Base-by-base conservation (phyloP, 2,113 vertebrate species). In the Tragelaphus scriptus region DNA sequence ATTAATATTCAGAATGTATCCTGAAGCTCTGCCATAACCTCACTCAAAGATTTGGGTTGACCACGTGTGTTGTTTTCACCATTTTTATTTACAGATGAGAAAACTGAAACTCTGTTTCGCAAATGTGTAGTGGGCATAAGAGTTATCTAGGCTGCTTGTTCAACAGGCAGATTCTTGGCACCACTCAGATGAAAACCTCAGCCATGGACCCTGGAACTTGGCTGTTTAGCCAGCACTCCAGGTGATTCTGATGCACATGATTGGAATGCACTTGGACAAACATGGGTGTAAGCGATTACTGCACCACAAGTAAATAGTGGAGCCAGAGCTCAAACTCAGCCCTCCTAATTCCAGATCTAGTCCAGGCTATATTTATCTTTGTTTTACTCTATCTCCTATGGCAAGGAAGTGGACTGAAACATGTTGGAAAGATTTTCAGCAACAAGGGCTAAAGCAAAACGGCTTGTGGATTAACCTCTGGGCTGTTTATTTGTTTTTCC, bases 321-420 rank as follows among this genome's bases (percentile, higher is more conserved):
- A 81, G 7, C 40, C 63, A 85, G 88, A 85, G 49, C 79, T 95
- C 30, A 88, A 63, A 80, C 51, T 36, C 56, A 71, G 86, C 81
- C 61, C 28, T 97, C 25, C 49, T 91, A 84, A 94, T 85, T 92
- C 59, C 81, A 92, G 65, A 81, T 91, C 81, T 86, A 94, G 16
- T 88, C 81, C 68, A 55, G 88, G 77, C 80, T 96, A 26, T 97
- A 86, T 88, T 96, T 95, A 63, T 93, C 95, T 97, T 86, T 88
- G 75, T 86, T 84, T 36, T 53, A 77, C 26, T 96, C n/a, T 92
- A 7, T 94, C 80, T 97, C n/a, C 68, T 88, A 4, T 86, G 82
- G 77, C 77, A 91, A 91, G 65, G 58, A 95, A 92, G 65, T 97
- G 30, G 65, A 94, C 55, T 87, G 55, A 94, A 91, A 91, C 59